Base-by-base conservation (phyloP, 2,113 vertebrate genomes). In the Phainopepla nitens region DNA sequence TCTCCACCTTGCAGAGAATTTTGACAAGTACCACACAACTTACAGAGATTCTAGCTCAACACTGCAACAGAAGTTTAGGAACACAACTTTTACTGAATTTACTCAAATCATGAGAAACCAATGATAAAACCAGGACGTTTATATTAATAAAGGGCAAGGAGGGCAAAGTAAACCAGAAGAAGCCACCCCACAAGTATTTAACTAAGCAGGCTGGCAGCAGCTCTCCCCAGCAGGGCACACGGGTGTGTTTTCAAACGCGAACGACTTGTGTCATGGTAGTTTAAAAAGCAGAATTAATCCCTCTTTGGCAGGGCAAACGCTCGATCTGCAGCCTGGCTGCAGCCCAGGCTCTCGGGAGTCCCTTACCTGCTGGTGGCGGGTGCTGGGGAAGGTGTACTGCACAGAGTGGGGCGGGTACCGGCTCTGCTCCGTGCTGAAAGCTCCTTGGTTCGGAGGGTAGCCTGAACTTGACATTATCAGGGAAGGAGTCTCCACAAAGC, bases 401-500 rank as follows among this genome's bases (percentile, higher is more conserved):
- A 99, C 99, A 94, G 99, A 99, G 91, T 99, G 99, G 28, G 98
- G 75, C 45, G 99, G 98, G 69, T 99, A 99, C 28, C 99, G 99
- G 96, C 98, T 98, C 98, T 99, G 99, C 93, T 99, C 99, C 76
- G 98, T 98, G 98, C 99, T 99, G 98, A 99, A 99, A 93, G 98
- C 98, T 98, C 99, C 99, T 98, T 99, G 99, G 97, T 98, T 99
- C 92, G 99, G 98, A 98, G 99, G 98, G 97, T 99, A 99, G 98
- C 99, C 99, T 81, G 99, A 99, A 98, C 99, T 99, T 97, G 99
- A 99, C 99, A 99, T 99, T 98, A 97, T 98, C 96, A 97, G 97
- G 92, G 97, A 96, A 97, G 97, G 95, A 94, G 97, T 98, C 98
- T 98, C 98, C 97, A 97, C 98, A 96, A 96, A 97, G 95, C 97